A percentile compares a stretch with the other conserved stretches of the same genome.
Conservation (phyloP, 2,888 invertebrate species). For the Phymatocera aterrima region DNA sequence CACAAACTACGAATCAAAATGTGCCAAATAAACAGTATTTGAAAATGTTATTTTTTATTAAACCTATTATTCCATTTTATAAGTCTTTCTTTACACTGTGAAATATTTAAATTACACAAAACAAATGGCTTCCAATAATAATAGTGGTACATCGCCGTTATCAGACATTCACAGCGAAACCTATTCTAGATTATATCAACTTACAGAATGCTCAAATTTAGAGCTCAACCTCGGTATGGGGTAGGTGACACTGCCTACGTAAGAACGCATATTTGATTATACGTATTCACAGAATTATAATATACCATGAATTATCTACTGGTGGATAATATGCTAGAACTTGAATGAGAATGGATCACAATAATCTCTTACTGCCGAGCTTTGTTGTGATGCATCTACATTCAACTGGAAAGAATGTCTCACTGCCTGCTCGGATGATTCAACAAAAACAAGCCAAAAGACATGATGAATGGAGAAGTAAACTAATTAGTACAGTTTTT, state of each 20-base stretch:
- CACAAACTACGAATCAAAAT: slow-evolving; percentile 36
- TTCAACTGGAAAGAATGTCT: no score
- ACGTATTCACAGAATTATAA: not conserved
- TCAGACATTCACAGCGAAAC: slow-evolving; percentile 20
- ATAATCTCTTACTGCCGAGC: no score
- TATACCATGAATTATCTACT: not conserved
- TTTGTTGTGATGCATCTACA: no score
- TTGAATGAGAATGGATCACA: no score
- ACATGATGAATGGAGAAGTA: not conserved
- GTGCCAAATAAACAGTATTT: not conserved
- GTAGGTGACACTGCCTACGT: slow-evolving; percentile 21
- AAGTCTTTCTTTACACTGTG: not conserved
- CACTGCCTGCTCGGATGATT: not conserved
- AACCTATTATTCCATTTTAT: slow-evolving; percentile 14
- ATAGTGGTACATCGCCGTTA: not conserved
- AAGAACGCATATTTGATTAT: slow-evolving; percentile 21
- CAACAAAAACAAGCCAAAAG: not conserved
- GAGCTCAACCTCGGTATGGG: slow-evolving; percentile 27
- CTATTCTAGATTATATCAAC: slow-evolving; percentile 27
- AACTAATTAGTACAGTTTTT: not conserved
- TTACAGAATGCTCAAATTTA: slow-evolving; percentile 38
- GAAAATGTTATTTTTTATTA: slow-evolving; percentile 28
- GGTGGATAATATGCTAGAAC: not conserved
- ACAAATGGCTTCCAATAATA: not conserved
- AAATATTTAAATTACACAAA: slow-evolving; percentile 3